Conservation (phyloP, 2,888 invertebrate species). For the Cryptosula pallasiana region DNA sequence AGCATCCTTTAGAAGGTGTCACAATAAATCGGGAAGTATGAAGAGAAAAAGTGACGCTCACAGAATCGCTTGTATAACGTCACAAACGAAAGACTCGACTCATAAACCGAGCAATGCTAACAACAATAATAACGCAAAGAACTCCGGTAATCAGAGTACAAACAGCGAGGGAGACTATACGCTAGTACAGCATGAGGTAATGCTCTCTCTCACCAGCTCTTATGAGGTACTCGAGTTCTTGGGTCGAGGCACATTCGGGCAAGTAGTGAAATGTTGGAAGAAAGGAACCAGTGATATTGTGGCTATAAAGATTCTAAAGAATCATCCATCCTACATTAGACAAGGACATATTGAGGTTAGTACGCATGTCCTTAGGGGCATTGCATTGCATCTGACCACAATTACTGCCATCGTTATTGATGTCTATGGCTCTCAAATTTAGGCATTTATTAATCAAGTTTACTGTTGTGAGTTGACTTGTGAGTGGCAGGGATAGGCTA, state of each 20-base stretch:
- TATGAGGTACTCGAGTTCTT: conserved; percentile 97
- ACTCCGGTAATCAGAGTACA: conserved; percentile 35
- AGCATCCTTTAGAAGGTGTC: background rate
- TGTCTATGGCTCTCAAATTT: too few species aligned
- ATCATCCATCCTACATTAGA: conserved; percentile 98
- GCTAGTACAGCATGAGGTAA: conserved; percentile 93
- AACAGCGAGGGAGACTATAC: conserved; percentile 88
- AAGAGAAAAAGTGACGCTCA: conserved; percentile 17
- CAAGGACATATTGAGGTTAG: conserved; percentile 98
- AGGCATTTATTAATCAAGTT: too few species aligned
- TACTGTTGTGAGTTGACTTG: too few species aligned
- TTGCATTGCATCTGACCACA: too few species aligned
- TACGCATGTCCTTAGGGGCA: too few species aligned
- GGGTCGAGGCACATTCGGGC: conserved; percentile 96
- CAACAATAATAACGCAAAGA: conserved; percentile 29
- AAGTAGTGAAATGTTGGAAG: conserved; percentile 99
- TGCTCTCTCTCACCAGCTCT: conserved; percentile 87
- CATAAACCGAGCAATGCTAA: background rate
- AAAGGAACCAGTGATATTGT: conserved; percentile 99
- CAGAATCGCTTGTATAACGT: background rate
- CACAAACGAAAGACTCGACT: background rate
- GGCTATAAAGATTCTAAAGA: conserved; percentile 99
- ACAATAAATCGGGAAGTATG: background rate
- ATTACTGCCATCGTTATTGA: too few species aligned
- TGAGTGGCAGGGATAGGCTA: too few species aligned